Evolutionary conservation across 2,888 invertebrate species (phyloP).

Genomic region (Eristalis intricaria): DNA sequence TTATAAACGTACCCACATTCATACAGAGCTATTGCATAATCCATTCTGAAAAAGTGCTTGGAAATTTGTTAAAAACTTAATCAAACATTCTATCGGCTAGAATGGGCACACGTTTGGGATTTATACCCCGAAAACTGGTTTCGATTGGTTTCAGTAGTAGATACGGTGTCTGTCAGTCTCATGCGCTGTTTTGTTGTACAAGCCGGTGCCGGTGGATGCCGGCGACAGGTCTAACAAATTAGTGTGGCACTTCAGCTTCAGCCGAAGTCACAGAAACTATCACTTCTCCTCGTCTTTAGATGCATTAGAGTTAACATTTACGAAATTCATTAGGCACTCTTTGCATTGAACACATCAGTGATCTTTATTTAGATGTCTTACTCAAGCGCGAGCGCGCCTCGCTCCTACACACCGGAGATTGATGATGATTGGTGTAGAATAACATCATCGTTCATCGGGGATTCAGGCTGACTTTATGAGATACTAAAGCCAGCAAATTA

Average conservation of each 20-base stretch:
- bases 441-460: constrained; percentile 20
- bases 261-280: background rate
- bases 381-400: background rate
- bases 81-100: constrained; percentile 16
- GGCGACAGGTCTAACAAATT: constrained; percentile 18
- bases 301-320: background rate
- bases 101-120: constrained; percentile 37
- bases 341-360: background rate
- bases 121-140: constrained; percentile 25
- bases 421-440: background rate
- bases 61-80: constrained; percentile 15
- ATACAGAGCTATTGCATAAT: constrained; percentile 26
- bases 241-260: background rate
- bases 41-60: constrained; percentile 7
- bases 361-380: constrained; percentile 7
- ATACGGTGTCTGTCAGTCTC: background rate
- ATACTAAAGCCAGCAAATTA: constrained; percentile 25
- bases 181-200: background rate
- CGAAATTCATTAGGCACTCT: background rate
- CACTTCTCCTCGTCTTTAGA: background rate
- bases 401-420: background rate
- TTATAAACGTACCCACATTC: background rate
- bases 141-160: background rate
- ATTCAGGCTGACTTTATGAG: constrained; percentile 15
- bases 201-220: background rate